phyloP scores from a whole-genome alignment of 2,113 vertebrate genomes.

The Talpa occidentalis region DNA sequence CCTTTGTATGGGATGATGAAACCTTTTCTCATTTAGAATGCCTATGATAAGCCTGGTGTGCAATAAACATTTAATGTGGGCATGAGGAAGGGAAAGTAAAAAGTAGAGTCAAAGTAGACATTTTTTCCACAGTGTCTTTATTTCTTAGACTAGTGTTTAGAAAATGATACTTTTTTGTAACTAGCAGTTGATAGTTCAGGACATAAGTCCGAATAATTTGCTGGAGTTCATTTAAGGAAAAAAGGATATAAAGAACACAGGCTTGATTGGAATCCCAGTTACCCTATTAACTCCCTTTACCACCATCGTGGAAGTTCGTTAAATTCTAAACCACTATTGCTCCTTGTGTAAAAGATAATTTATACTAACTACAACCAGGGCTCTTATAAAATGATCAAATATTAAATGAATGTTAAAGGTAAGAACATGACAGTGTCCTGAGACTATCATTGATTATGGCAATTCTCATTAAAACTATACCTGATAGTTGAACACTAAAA shows the following conservation, averaged over 20 bases:
- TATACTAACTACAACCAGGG: not conserved
- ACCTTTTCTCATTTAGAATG: not conserved
- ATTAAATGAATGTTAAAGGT: not conserved
- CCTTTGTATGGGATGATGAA: not conserved
- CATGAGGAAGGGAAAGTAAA: not conserved
- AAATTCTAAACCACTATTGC: not conserved
- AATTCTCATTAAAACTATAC: not conserved
- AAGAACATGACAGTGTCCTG: not conserved
- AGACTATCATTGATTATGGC: not conserved
- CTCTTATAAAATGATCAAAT: slow-evolving; percentile 7
- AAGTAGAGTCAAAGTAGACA: not conserved
- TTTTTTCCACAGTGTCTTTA: not conserved
- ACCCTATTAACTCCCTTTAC: not conserved
- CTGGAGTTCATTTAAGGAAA: not conserved
- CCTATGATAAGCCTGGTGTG: not conserved
- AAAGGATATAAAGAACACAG: not conserved
- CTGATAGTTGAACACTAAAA: not conserved
- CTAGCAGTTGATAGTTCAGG: not conserved
- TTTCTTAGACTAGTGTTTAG: not conserved
- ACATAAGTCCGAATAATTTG: not conserved
- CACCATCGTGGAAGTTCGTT: not conserved
- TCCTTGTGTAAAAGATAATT: slow-evolving; percentile 8
- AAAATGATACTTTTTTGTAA: slow-evolving; percentile 11
- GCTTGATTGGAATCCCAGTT: not conserved
- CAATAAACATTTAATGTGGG: not conserved